Base-by-base conservation (phyloP, 2,797 vertebrate genomes). In the Kryptopterus vitreolus region DNA sequence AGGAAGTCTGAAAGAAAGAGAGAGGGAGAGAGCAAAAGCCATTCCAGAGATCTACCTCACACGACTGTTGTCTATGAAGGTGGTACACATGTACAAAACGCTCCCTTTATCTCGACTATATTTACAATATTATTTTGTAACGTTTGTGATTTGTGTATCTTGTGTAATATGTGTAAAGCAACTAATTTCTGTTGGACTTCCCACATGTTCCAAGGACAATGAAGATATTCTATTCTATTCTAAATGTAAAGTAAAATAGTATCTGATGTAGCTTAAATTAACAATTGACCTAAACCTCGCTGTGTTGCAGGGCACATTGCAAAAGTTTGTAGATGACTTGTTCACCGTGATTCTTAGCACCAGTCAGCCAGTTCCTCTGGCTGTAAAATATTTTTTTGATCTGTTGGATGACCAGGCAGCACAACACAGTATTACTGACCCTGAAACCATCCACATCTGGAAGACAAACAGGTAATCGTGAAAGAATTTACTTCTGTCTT, bases 41-140 rank as follows among this genome's bases (percentile, higher is more conserved):
- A 99, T 99, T 81, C 97, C 97, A 0, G 98, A 99, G 91, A 99
- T 99, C 89, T 99, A 98, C 89, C 94, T 99, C 88, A 99, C 97
- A 33, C 96, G 98, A 31, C 94, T 99, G 48, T 93, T 99, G 52
- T 99, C 98, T 73, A 98, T 99, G 98, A 99, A 99, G 96, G 98
- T 97, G 3, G 31, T 24, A 15, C 29, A 35, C 31, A 55, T 31
- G n/a, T 12, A 2, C 5, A 26, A 2, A 15, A 43, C 38, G 10
- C 10, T 6, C 38, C 10, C 6, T 43, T 43, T 43, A 6, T 43
- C 38, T 43, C 38, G 10, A 43, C 38, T 43, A 43, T n/a, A n/a
- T n/a, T n/a, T n/a, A n/a, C n/a, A n/a, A n/a, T n/a, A n/a, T n/a
- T n/a, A n/a, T n/a, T n/a, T n/a, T n/a, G n/a, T n/a, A n/a, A n/a